A percentile compares a stretch with the other conserved stretches of the same genome.
These are phyloP conservation scores for Forficula auricularia DNA, from an alignment of 1,140 invertebrate genomes.

Conservation along the genomic window DNA sequence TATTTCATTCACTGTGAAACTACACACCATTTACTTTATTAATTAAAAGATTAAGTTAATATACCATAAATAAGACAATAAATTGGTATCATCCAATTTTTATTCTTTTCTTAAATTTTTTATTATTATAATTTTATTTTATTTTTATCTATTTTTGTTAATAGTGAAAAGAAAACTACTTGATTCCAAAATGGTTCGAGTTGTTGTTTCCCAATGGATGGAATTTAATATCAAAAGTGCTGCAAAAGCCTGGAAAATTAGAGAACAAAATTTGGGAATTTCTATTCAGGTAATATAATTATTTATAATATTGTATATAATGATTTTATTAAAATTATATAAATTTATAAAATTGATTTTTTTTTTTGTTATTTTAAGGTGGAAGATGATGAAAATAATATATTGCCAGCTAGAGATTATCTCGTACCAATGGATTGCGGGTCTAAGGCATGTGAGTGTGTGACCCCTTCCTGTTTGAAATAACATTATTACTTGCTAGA, in stretches of 20 bases:
- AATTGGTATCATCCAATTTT: too few species aligned
- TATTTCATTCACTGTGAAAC: too few species aligned
- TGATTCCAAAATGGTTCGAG: constrained; percentile 32
- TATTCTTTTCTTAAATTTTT: too few species aligned
- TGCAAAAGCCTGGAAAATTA: constrained; percentile 20
- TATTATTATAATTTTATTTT: not conserved
- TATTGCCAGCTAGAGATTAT: constrained; percentile 30
- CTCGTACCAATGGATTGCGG: constrained; percentile 28
- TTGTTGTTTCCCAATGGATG: constrained; percentile 22
- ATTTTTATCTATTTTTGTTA: constrained; percentile 11
- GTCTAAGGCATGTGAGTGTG: constrained; percentile 17
- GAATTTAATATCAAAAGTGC: constrained; percentile 24
- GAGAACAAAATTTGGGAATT: constrained; percentile 34
- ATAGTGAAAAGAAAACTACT: constrained; percentile 34
- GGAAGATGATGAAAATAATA: constrained; percentile 39
- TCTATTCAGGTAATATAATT: constrained; percentile 24
- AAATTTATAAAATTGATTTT: too few species aligned
- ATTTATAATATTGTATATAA: too few species aligned
- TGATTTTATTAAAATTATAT: too few species aligned
- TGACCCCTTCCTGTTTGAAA: not conserved
- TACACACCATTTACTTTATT: too few species aligned
- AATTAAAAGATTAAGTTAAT: constrained; percentile 16
- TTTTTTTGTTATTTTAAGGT: constrained; percentile 18
- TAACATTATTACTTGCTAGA: too few species aligned
- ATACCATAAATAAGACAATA: not conserved